A percentile compares a stretch with the other conserved stretches of the same genome.
These are phyloP conservation scores for Ophiothrix spiculata DNA, from an alignment of 35 echinoderm and acorn worm genomes.

Conservation along the genomic window DNA sequence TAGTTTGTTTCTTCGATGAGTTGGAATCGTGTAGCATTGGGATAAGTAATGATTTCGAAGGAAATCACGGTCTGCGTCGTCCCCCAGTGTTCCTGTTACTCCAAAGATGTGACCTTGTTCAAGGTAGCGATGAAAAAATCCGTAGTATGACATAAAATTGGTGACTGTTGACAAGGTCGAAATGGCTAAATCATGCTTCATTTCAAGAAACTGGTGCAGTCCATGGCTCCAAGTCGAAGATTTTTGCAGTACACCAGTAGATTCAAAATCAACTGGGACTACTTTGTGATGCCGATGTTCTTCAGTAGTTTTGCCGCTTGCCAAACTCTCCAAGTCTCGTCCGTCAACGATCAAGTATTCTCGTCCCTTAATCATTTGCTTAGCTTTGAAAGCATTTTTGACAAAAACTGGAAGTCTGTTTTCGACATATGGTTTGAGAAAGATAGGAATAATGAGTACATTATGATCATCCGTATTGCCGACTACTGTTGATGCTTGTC, in stretches of 20 bases:
- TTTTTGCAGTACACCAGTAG: conserved; percentile 8
- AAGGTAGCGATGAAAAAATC: conserved; percentile 7
- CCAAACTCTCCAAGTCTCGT: background rate
- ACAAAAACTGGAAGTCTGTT: background rate
- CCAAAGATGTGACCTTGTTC: background rate
- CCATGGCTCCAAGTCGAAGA: background rate
- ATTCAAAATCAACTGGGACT: background rate
- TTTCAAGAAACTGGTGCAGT: conserved; percentile 10
- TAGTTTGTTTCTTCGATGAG: conserved; percentile 8
- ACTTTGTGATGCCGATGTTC: conserved; percentile 10
- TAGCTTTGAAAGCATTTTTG: background rate
- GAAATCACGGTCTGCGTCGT: conserved; percentile 7
- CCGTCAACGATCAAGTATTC: conserved; percentile 2
- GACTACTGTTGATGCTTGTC: background rate
- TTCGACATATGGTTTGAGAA: background rate
- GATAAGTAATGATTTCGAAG: background rate
- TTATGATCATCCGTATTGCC: background rate
- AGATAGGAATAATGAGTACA: background rate
- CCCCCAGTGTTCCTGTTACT: background rate
- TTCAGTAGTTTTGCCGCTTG: background rate
- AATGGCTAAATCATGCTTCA: background rate
- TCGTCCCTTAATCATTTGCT: background rate
- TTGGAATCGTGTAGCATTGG: background rate
- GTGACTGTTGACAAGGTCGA: background rate
- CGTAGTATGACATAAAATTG: background rate